A percentile compares a stretch with the other conserved stretches of the same genome.
Conservation (phyloP, 2,113 vertebrate species). For the Vicugna pacos region DNA sequence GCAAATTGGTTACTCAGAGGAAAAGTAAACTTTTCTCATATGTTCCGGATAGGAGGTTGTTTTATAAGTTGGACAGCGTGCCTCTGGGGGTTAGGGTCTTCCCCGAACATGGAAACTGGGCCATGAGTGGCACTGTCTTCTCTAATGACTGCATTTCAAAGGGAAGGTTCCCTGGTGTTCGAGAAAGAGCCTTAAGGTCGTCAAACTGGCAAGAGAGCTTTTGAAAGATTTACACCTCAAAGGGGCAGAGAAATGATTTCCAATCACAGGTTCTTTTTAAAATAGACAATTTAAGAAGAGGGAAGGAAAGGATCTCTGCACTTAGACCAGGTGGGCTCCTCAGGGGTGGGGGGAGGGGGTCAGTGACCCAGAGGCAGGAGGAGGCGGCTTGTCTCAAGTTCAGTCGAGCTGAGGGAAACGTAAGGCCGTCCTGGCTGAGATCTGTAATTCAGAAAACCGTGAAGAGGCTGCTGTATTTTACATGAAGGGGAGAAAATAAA, state of each 20-base stretch:
- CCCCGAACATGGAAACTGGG: background rate
- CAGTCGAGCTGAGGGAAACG: background rate
- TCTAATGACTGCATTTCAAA: background rate
- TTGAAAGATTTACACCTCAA: background rate
- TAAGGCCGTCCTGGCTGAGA: background rate
- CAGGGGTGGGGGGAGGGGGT: accelerated
- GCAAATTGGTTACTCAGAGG: background rate
- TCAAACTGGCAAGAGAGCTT: background rate
- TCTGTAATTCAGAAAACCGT: background rate
- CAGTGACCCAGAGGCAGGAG: background rate
- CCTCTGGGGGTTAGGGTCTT: accelerated
- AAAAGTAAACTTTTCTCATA: background rate
- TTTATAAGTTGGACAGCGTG: background rate
- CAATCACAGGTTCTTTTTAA: background rate
- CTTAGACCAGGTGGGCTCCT: background rate
- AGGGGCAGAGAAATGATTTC: background rate
- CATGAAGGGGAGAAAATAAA: background rate
- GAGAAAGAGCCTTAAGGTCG: background rate
- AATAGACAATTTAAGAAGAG: background rate
- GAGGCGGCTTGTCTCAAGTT: background rate
- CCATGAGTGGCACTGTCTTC: background rate
- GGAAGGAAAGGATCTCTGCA: background rate
- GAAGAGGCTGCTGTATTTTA: background rate
- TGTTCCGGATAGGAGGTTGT: background rate
- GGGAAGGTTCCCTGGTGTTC: background rate